phyloP scores from a whole-genome alignment of 2,113 vertebrate genomes.

The Mus musculus region GRCm39 chr10:88534501-88535000 shows the following conservation, averaged over 20 bases:
- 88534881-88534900: not conserved
- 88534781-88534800: not conserved
- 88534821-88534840: not conserved
- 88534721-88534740: not conserved
- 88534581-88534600: not conserved
- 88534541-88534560: too few relatives aligned
- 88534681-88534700: too few relatives aligned
- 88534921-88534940: not conserved
- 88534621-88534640: not conserved
- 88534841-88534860: not conserved
- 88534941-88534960: not conserved
- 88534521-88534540: too few relatives aligned
- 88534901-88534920: not conserved
- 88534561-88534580: too few relatives aligned
- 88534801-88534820: not conserved
- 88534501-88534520: too few relatives aligned
- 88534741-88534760: not conserved
- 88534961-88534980: not conserved
- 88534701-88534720: too few relatives aligned
- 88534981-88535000: not conserved
- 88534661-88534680: too few relatives aligned
- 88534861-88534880: too few relatives aligned
- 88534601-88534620: not conserved
- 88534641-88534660: not conserved
- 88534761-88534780: not conserved